phyloP scores from a whole-genome alignment of 1,140 invertebrate species.

The Parasteatoda tepidariorum region DNA sequence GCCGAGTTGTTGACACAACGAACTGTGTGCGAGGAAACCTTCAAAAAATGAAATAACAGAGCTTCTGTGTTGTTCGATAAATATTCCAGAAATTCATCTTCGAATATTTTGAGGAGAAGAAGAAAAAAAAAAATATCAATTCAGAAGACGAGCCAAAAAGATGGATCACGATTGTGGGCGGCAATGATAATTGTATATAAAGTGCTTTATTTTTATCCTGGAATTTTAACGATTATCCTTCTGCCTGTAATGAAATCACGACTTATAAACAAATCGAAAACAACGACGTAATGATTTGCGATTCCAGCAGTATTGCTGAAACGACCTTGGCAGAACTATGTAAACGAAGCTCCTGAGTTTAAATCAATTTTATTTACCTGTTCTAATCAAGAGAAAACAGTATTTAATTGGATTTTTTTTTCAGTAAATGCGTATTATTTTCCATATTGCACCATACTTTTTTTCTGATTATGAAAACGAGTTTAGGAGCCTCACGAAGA shows the following conservation, averaged over 20 bases:
- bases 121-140: no score
- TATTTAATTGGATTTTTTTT: not conserved
- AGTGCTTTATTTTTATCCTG: not conserved
- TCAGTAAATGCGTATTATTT: not conserved
- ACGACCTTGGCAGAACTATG: conserved; percentile 11
- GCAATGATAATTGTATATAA: not conserved
- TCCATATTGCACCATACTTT: not conserved
- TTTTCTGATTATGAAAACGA: no score
- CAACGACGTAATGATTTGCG: conserved; percentile 12
- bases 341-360: not conserved
- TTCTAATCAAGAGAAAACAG: not conserved
- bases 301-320: conserved; percentile 20
- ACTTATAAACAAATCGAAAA: not conserved
- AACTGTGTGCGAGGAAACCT: no score
- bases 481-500: no score
- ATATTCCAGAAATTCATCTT: no score
- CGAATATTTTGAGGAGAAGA: no score
- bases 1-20: no score
- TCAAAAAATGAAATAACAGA: no score
- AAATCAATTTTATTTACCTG: not conserved
- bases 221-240: conserved; percentile 3
- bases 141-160: no score
- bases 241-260: conserved; percentile 42
- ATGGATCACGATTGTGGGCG: not conserved
- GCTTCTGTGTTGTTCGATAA: no score